phyloP scores from a whole-genome alignment of 2,888 invertebrate species.

The Geophilus truncorum region DNA sequence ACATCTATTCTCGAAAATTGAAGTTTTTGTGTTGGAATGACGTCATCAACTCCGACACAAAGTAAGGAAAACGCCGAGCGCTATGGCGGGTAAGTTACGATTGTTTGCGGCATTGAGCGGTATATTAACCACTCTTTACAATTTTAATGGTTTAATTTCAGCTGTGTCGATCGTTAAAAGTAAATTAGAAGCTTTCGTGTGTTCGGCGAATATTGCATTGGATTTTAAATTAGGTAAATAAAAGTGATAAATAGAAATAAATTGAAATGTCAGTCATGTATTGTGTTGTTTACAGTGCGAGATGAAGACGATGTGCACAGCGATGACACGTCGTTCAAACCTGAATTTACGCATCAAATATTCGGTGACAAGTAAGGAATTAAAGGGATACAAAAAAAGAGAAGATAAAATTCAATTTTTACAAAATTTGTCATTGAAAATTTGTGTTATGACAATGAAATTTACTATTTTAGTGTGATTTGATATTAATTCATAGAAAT shows the following conservation, averaged over 20 bases:
- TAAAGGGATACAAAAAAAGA: neutral
- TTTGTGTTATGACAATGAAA: no score
- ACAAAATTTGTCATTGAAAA: neutral
- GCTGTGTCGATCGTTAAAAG: conserved; percentile 32
- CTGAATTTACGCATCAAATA: conserved; percentile 88
- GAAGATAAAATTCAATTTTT: neutral
- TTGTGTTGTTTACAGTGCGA: conserved; percentile 53
- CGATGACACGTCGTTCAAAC: conserved; percentile 62
- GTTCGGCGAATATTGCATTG: conserved; percentile 53
- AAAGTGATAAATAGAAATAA: neutral
- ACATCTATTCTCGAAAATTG: no score
- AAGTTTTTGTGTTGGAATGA: no score
- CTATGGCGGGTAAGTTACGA: neutral
- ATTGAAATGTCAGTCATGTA: neutral
- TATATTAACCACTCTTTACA: neutral
- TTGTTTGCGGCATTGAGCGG: neutral
- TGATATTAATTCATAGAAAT: no score
- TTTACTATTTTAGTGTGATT: no score
- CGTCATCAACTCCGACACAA: no score
- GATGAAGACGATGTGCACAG: conserved; percentile 61
- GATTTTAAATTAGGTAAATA: conserved; percentile 56
- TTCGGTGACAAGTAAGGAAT: conserved; percentile 69
- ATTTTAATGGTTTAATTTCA: neutral
- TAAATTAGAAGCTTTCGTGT: conserved; percentile 33
- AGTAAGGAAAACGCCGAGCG: neutral